These are phyloP conservation scores for Pipistrellus pipistrellus DNA, from an alignment of 2,797 vertebrate genomes.

Conservation along the genomic window DNA sequence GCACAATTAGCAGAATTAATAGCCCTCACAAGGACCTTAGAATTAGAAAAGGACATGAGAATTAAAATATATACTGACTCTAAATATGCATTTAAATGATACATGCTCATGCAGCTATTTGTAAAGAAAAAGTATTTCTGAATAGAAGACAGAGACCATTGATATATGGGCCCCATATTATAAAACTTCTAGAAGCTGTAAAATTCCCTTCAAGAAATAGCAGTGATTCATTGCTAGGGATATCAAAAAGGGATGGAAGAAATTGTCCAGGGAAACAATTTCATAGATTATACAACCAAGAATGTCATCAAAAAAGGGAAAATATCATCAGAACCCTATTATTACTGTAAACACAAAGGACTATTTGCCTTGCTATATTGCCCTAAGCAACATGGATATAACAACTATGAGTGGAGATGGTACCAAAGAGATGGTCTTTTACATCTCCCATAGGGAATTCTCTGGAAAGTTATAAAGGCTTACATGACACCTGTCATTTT, in stretches of 20 bases:
- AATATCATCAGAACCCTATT: background rate
- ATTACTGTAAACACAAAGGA: background rate
- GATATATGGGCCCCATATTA: background rate
- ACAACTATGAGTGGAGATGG: background rate
- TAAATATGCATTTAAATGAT: background rate
- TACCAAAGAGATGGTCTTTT: background rate
- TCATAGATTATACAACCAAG: background rate
- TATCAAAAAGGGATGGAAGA: background rate
- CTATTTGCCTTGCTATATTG: background rate
- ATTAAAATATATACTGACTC: background rate
- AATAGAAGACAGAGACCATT: background rate
- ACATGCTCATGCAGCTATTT: background rate
- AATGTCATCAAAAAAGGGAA: background rate
- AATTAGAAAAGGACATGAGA: background rate
- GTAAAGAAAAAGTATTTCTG: background rate
- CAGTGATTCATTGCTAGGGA: background rate
- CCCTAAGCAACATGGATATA: background rate
- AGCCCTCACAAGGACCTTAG: background rate
- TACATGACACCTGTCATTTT: background rate
- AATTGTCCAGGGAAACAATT: background rate
- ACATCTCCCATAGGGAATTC: background rate
- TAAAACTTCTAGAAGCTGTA: background rate
- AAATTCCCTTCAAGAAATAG: background rate
- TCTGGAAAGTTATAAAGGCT: background rate
- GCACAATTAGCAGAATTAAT: background rate